Percentiles rank a stretch among this genome's conserved stretches.
Conservation (phyloP, 2,888 invertebrate genomes). For the Drosophila maculinotata region DNA sequence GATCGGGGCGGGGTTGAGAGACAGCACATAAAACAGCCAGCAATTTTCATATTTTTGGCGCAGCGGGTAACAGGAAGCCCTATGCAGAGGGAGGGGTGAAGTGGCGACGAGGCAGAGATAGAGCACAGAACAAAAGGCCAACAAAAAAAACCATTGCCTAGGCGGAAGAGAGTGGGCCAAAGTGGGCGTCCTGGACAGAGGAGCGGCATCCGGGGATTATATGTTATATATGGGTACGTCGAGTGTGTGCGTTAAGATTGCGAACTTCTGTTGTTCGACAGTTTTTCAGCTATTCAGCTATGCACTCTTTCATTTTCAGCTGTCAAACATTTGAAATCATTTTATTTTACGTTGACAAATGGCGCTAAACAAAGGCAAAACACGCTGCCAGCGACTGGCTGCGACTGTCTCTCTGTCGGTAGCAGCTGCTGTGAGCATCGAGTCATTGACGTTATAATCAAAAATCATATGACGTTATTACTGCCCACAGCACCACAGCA, state of each 20-base stretch:
- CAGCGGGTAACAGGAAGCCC: slow-evolving; percentile 40
- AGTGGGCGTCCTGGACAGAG: slow-evolving; percentile 24
- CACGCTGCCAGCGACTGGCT: slow-evolving; percentile 18
- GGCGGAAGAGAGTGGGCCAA: slow-evolving; percentile 41
- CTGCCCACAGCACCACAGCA: slow-evolving; percentile 7
- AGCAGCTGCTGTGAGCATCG: slow-evolving; percentile 55
- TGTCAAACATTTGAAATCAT: slow-evolving; percentile 67
- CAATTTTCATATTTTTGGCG: slow-evolving; percentile 72
- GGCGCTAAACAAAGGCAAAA: slow-evolving; percentile 43
- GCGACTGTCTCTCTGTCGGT: slow-evolving; percentile 2
- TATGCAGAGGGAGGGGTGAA: slow-evolving; percentile 13
- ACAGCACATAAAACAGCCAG: slow-evolving; percentile 37
- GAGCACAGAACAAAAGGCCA: slow-evolving; percentile 16
- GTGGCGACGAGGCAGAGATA: slow-evolving; percentile 3
- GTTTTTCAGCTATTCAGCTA: slow-evolving; percentile 34
- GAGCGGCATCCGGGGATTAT: neutral
- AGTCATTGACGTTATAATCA: slow-evolving; percentile 70
- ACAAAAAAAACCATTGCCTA: slow-evolving; percentile 36
- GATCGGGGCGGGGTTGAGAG: neutral
- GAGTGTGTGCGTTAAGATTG: slow-evolving; percentile 16
- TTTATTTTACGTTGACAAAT: slow-evolving; percentile 50
- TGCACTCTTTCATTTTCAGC: slow-evolving; percentile 57
- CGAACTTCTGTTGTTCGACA: slow-evolving; percentile 55
- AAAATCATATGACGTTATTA: slow-evolving; percentile 68
- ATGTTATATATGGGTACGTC: slow-evolving; percentile 1